Evolutionary conservation across 2,797 vertebrate species (phyloP).

Genomic region (Oreochromis grahami): DNA sequence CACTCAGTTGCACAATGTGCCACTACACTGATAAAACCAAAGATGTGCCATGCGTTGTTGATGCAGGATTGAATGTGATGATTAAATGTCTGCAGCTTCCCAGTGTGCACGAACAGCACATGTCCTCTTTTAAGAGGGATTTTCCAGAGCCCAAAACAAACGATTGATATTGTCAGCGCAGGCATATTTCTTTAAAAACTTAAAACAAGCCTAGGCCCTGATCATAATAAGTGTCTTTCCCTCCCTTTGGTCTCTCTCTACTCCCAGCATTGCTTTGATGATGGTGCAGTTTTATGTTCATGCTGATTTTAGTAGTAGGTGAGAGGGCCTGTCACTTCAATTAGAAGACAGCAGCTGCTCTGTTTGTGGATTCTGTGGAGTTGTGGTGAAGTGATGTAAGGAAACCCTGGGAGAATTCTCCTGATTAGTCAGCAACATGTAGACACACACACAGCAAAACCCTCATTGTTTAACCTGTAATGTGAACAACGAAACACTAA

Average conservation of each 20-base stretch:
- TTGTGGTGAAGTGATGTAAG: constrained; percentile 8
- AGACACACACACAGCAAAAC: neutral
- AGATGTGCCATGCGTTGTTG: neutral
- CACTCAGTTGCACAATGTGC: neutral
- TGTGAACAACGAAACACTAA: constrained; percentile 20
- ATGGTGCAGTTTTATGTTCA: constrained; percentile 35
- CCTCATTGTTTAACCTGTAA: neutral
- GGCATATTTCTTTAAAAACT: constrained; percentile 4
- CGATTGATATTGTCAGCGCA: neutral
- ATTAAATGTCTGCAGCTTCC: neutral
- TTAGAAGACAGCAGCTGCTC: constrained; percentile 13
- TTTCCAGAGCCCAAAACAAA: neutral
- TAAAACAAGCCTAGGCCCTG: neutral
- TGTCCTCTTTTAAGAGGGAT: neutral
- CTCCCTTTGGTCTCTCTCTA: constrained; percentile 17
- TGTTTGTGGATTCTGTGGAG: constrained; percentile 28
- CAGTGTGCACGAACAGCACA: neutral
- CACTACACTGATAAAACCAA: neutral
- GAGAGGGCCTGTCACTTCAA: constrained; percentile 58
- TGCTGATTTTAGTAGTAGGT: constrained; percentile 40
- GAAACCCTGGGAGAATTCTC: constrained; percentile 30
- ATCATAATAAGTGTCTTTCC: neutral
- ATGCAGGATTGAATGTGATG: neutral
- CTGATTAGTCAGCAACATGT: constrained; percentile 27
- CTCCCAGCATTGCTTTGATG: constrained; percentile 51